Conservation (phyloP, 2,888 invertebrate species). For the Troides oblongomaculatus region DNA sequence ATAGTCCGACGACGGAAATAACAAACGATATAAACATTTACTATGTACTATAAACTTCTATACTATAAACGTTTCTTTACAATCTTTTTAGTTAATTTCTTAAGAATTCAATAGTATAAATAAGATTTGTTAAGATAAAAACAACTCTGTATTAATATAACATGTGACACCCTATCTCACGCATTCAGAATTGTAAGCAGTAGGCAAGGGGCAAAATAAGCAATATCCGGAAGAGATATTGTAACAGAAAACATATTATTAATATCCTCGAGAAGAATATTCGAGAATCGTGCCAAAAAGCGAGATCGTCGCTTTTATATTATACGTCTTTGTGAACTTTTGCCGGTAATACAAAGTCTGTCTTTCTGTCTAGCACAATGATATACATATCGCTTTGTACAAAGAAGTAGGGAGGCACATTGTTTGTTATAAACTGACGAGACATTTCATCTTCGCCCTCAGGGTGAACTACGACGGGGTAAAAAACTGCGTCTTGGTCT, state of each 20-base stretch:
- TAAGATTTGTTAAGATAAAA: too few species aligned
- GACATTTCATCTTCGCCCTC: not conserved
- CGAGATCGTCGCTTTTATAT: not conserved
- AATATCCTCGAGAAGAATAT: conserved; percentile 4
- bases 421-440: not conserved
- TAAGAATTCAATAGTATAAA: not conserved
- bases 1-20: not conserved
- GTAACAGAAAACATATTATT: conserved; percentile 14
- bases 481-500: not conserved
- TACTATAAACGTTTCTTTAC: too few species aligned
- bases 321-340: too few species aligned
- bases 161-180: not conserved
- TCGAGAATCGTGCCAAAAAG: conserved; percentile 2
- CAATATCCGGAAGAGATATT: conserved; percentile 1
- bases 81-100: not conserved
- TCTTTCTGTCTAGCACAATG: not conserved
- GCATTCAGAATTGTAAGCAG: not conserved
- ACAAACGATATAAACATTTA: not conserved
- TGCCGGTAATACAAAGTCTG: not conserved
- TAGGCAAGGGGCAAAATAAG: not conserved
- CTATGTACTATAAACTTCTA: too few species aligned
- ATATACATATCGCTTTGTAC: too few species aligned
- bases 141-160: not conserved
- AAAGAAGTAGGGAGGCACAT: not conserved
- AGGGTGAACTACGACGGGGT: not conserved